Evolutionary conservation across 2,797 vertebrate species (phyloP).

Genomic region (Tragopan temminckii): DNA sequence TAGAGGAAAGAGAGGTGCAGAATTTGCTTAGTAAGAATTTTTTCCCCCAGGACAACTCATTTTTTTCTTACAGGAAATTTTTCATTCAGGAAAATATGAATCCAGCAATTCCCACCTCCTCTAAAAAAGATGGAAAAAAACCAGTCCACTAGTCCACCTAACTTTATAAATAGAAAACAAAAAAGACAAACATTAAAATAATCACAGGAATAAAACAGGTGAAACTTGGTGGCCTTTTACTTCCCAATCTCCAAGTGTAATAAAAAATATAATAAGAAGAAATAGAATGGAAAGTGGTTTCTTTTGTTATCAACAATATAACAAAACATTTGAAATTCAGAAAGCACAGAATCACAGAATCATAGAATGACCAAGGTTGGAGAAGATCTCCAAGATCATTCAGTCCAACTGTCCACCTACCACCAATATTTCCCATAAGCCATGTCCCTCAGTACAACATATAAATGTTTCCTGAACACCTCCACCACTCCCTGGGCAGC

Average conservation of each 20-base stretch:
- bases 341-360: not conserved
- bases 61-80: conserved; percentile 33
- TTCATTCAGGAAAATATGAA: conserved; percentile 15
- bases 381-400: too few species aligned
- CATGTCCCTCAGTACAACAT: too few species aligned
- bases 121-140: not conserved
- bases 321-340: not conserved
- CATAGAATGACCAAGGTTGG: too few species aligned
- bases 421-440: too few species aligned
- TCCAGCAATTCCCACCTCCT: not conserved
- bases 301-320: not conserved
- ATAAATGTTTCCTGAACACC: too few species aligned
- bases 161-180: not conserved
- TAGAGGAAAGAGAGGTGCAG: conserved; percentile 3
- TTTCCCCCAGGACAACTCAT: not conserved
- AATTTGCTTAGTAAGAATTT: conserved; percentile 53
- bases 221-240: not conserved
- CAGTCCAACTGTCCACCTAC: too few species aligned
- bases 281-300: not conserved
- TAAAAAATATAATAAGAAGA: not conserved
- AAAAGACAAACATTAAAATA: not conserved
- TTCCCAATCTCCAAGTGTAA: not conserved
- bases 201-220: not conserved
- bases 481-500: too few species aligned
- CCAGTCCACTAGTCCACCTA: not conserved